phyloP scores from a whole-genome alignment of 2,797 vertebrate species.

The Chiloscyllium punctatum region DNA sequence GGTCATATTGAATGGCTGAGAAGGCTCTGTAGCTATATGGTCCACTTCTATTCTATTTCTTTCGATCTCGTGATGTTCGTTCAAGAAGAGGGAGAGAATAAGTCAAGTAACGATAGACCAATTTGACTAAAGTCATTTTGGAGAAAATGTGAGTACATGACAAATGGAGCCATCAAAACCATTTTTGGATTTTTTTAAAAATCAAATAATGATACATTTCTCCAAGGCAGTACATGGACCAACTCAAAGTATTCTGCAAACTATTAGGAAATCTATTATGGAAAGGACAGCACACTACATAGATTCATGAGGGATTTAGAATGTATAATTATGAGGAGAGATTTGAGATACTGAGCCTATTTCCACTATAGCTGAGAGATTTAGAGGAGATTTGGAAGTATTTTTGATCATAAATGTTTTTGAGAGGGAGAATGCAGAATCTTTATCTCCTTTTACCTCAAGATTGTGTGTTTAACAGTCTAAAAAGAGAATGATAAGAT shows the following conservation, averaged over 20 bases:
- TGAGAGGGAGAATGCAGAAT: not conserved
- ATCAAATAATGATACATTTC: not conserved
- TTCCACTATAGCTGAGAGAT: not conserved
- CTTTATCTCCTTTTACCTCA: not conserved
- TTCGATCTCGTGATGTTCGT: too few species aligned
- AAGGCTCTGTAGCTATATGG: too few species aligned
- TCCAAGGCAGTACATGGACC: not conserved
- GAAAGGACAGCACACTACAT: not conserved
- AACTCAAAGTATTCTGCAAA: not conserved
- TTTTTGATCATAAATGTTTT: not conserved
- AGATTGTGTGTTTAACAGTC: not conserved
- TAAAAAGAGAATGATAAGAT: not conserved
- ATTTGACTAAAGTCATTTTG: not conserved
- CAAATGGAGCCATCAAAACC: not conserved
- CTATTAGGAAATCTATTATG: not conserved
- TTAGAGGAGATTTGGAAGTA: not conserved
- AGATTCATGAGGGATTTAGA: not conserved
- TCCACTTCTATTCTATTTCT: too few species aligned
- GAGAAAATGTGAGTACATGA: not conserved
- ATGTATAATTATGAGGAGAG: not conserved
- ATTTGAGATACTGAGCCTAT: not conserved
- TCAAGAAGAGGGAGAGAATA: too few species aligned
- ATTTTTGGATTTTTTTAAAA: not conserved
- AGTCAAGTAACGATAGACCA: not conserved
- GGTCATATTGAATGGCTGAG: too few species aligned